Conservation (phyloP, 2,113 vertebrate species). For the Dinomys branickii region DNA sequence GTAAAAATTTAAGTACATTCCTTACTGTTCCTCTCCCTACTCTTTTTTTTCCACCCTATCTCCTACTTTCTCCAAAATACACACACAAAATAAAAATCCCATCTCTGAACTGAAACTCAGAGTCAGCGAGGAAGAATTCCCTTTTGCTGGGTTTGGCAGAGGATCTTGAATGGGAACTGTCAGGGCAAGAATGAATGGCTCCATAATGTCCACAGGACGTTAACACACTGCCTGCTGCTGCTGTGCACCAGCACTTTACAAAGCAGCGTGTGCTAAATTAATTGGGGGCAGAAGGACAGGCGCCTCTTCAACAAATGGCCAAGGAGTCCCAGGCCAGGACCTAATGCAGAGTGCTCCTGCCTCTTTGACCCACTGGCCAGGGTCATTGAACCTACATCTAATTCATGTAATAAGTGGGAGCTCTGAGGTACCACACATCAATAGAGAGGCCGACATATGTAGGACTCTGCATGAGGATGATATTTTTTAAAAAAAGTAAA, state of each 20-base stretch:
- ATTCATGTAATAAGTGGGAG: conserved; percentile 2
- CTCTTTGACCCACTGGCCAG: neutral
- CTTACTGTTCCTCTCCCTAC: neutral
- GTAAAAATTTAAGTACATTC: neutral
- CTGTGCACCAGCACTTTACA: neutral
- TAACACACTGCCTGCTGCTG: neutral
- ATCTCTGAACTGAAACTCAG: neutral
- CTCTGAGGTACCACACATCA: neutral
- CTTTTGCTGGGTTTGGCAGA: neutral
- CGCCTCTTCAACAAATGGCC: neutral
- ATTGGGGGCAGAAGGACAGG: conserved; percentile 39
- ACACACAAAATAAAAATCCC: neutral
- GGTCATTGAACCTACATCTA: neutral
- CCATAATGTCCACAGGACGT: neutral
- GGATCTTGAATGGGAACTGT: neutral
- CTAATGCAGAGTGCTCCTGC: neutral
- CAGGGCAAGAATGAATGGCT: neutral
- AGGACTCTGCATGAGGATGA: neutral
- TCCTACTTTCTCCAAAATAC: neutral
- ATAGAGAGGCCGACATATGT: neutral
- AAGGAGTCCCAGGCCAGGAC: neutral
- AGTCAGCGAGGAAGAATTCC: neutral
- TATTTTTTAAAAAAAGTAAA: neutral
- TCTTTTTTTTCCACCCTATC: neutral
- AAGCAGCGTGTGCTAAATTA: neutral